These are phyloP conservation scores for Hyles lineata DNA, from an alignment of 2,888 invertebrate genomes.

Conservation along the genomic window DNA sequence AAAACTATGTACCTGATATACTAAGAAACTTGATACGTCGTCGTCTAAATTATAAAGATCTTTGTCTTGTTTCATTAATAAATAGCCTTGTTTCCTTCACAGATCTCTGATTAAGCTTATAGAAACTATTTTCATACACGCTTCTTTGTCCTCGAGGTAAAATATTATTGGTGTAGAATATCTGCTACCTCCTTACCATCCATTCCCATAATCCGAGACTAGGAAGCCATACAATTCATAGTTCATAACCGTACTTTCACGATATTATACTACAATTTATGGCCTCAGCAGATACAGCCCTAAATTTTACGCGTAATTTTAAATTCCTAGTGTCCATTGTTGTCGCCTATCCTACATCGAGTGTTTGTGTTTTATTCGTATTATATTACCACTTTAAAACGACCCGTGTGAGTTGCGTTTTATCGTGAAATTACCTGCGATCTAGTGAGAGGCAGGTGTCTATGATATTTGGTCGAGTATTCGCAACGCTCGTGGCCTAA, in stretches of 20 bases:
- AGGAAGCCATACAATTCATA: too few species aligned
- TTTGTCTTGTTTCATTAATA: too few species aligned
- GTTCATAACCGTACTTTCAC: background rate
- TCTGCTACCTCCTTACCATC: too few species aligned
- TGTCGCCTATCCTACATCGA: conserved; percentile 74
- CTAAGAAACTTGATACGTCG: too few species aligned
- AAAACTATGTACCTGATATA: too few species aligned
- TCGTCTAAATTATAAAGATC: too few species aligned
- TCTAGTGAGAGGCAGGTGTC: conserved; percentile 40
- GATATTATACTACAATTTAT: background rate
- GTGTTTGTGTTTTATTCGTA: conserved; percentile 64
- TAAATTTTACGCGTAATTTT: conserved; percentile 73
- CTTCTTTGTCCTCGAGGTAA: too few species aligned
- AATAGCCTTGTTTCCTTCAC: too few species aligned
- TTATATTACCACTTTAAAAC: conserved; percentile 49
- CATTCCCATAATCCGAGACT: too few species aligned
- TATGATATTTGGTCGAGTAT: conserved; percentile 46
- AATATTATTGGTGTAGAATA: too few species aligned
- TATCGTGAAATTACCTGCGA: conserved; percentile 21
- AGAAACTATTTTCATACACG: too few species aligned
- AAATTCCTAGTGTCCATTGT: conserved; percentile 77
- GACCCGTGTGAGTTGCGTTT: conserved; percentile 39
- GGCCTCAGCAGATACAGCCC: conserved; percentile 49
- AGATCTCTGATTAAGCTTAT: too few species aligned
- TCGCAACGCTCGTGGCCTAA: conserved; percentile 57